Conservation (phyloP, 2,113 vertebrate genomes). For the Ophiodon elongatus region DNA sequence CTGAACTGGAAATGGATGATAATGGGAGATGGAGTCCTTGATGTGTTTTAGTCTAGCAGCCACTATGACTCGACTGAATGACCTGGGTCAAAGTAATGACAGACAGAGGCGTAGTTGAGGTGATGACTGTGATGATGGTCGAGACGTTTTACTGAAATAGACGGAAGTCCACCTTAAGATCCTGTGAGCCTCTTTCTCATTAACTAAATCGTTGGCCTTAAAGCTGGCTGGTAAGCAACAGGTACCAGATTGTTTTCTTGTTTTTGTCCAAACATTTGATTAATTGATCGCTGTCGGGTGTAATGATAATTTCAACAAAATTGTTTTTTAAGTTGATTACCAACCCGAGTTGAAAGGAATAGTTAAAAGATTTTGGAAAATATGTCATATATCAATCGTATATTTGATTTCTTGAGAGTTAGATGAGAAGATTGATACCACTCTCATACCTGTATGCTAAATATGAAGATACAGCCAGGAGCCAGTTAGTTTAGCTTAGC, state of each 20-base stretch:
- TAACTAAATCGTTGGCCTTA: background rate
- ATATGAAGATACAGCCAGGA: background rate
- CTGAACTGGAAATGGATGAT: slow-evolving; percentile 56
- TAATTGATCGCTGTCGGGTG: background rate
- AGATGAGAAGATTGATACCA: background rate
- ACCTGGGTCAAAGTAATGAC: slow-evolving; percentile 70
- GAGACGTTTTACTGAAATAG: slow-evolving; percentile 45
- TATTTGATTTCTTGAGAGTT: background rate
- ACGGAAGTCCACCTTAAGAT: slow-evolving; percentile 19
- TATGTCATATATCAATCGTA: background rate
- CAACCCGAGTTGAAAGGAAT: background rate
- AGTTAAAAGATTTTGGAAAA: background rate
- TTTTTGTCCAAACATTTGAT: too few species aligned
- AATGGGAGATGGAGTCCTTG: slow-evolving; percentile 64
- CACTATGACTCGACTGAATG: slow-evolving; percentile 67
- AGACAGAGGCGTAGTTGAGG: slow-evolving; percentile 56
- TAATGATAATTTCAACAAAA: background rate
- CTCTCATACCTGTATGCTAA: background rate
- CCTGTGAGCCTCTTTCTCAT: slow-evolving; percentile 10
- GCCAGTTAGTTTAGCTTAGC: slow-evolving; percentile 15
- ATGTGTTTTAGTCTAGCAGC: slow-evolving; percentile 64
- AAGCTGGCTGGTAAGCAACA: background rate
- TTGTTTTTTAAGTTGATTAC: background rate
- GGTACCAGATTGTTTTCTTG: background rate
- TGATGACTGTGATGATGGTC: slow-evolving; percentile 44